These are phyloP conservation scores for Campylomormyrus tamandua DNA, from an alignment of 2,113 vertebrate species.

Conservation along the genomic window DNA sequence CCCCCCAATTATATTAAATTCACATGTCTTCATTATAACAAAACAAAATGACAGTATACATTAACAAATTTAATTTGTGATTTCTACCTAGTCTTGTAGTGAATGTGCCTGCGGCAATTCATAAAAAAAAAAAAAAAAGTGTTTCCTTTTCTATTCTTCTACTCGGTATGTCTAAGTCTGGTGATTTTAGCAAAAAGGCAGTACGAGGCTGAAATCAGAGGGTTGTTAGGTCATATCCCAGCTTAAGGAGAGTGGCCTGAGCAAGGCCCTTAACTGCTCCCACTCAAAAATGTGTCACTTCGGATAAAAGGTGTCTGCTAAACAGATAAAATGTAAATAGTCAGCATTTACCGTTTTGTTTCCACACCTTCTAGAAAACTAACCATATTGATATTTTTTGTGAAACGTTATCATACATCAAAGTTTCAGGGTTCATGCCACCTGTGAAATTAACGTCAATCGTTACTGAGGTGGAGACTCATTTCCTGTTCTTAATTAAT, in stretches of 20 bases:
- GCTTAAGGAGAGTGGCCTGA: background rate
- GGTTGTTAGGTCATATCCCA: background rate
- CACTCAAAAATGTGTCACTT: background rate
- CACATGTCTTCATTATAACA: background rate
- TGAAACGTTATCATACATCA: background rate
- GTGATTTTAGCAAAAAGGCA: background rate
- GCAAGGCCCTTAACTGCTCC: background rate
- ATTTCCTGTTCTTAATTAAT: background rate
- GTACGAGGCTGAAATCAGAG: background rate
- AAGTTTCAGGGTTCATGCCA: background rate
- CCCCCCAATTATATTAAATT: background rate
- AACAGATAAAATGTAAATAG: background rate
- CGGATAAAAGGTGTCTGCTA: background rate
- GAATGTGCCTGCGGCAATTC: background rate
- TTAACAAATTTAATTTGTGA: background rate
- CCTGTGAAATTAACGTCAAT: background rate
- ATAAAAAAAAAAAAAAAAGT: background rate
- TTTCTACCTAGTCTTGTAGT: background rate
- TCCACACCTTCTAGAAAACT: background rate
- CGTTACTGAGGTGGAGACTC: background rate
- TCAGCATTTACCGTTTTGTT: background rate
- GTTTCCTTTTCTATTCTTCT: background rate
- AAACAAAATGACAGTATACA: background rate
- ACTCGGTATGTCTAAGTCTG: background rate
- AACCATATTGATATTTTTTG: background rate